Evolutionary conservation across 2,888 invertebrate genomes (phyloP).

Genomic region (Ophraella communa): DNA sequence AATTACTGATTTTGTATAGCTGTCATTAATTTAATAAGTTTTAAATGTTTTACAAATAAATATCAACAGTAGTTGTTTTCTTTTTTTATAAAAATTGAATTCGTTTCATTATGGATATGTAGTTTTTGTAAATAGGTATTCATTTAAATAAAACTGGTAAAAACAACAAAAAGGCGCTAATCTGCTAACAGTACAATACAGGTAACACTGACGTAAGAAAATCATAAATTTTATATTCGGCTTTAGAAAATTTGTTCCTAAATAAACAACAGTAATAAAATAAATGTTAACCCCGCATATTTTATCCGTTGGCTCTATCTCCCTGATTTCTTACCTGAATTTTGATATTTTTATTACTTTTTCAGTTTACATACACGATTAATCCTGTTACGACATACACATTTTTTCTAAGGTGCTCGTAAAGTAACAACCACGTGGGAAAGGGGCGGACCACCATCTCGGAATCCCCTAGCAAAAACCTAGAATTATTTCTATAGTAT

Average conservation of each 20-base stretch:
- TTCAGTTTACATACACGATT: constrained; percentile 12
- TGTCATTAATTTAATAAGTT: too few species aligned
- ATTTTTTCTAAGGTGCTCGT: constrained; percentile 11
- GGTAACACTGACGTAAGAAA: too few species aligned
- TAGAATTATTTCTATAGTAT: constrained; percentile 29
- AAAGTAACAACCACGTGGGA: constrained; percentile 25
- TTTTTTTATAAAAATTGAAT: too few species aligned
- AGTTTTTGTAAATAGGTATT: too few species aligned
- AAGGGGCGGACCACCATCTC: constrained; percentile 25
- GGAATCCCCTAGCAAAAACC: constrained; percentile 29
- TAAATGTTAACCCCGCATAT: not conserved
- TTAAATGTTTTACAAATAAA: too few species aligned
- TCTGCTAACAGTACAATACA: too few species aligned
- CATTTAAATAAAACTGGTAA: too few species aligned
- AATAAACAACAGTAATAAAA: not conserved
- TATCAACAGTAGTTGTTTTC: too few species aligned
- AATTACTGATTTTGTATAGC: too few species aligned
- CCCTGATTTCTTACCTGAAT: constrained; percentile 17
- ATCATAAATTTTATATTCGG: not conserved
- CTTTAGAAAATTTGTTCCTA: not conserved
- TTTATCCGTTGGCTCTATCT: not conserved
- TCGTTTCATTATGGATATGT: too few species aligned
- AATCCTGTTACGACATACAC: constrained; percentile 17
- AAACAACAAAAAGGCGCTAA: too few species aligned
- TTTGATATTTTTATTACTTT: constrained; percentile 26